Percentiles rank a stretch among this genome's conserved stretches.
Conservation (phyloP, 2,797 vertebrate species). For the Gobio occitaniae region DNA sequence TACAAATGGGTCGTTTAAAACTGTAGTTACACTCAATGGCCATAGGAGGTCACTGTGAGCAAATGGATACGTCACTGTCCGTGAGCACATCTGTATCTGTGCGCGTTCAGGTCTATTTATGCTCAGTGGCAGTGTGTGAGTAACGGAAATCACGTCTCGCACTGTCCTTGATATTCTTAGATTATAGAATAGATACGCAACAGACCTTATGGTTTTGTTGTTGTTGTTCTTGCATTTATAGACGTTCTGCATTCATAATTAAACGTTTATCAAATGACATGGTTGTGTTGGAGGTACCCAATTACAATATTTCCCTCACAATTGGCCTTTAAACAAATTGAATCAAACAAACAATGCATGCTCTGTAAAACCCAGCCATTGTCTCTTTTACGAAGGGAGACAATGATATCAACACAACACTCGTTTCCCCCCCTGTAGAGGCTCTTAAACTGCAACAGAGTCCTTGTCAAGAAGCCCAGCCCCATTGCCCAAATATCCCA, state of each 20-base stretch:
- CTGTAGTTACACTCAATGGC: conserved; percentile 21
- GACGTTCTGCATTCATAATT: neutral
- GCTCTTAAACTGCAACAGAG: conserved; percentile 56
- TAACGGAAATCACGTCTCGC: conserved; percentile 55
- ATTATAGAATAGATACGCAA: neutral
- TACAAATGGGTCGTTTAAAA: neutral
- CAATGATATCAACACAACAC: neutral
- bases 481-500: conserved; percentile 66
- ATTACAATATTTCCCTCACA: neutral
- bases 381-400: conserved; percentile 1
- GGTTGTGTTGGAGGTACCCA: neutral
- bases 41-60: conserved; percentile 72
- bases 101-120: conserved; percentile 56
- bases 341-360: neutral
- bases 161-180: neutral
- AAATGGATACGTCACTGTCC: conserved; percentile 68
- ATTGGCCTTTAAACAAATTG: neutral
- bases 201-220: neutral
- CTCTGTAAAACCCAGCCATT: conserved; percentile 1
- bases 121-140: conserved; percentile 44
- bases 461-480: conserved; percentile 71
- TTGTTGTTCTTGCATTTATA: neutral
- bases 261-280: neutral
- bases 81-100: conserved; percentile 77
- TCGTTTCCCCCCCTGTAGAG: neutral